Percentiles rank a stretch among this genome's conserved stretches.
Conservation (phyloP, 2,797 vertebrate species). For the Sebastiscus tertius region DNA sequence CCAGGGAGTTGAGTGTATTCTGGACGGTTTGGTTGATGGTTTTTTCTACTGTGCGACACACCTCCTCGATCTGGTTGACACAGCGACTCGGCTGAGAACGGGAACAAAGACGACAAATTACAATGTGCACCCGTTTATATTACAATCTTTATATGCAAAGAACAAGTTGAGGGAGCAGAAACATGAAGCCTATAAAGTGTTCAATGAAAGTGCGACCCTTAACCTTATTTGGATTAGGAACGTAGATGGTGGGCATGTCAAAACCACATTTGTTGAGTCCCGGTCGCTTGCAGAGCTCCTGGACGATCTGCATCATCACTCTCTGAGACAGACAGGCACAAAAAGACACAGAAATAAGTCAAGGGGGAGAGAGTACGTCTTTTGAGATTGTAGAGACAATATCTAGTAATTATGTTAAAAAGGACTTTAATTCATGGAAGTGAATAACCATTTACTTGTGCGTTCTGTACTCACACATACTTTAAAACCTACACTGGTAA, state of each 20-base stretch:
- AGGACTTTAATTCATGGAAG: not conserved
- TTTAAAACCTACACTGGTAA: not conserved
- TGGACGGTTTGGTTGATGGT: constrained; percentile 90
- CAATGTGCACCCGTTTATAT: not conserved
- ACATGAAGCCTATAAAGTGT: not conserved
- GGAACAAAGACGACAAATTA: not conserved
- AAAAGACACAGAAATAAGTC: not conserved
- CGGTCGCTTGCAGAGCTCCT: constrained; percentile 89
- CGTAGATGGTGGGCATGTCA: constrained; percentile 90
- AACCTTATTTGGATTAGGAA: constrained; percentile 89
- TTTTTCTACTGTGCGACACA: constrained; percentile 86
- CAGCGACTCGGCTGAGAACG: constrained; percentile 84
- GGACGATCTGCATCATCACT: constrained; percentile 92
- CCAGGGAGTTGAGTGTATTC: constrained; percentile 87
- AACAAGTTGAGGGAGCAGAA: not conserved
- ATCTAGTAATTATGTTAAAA: not conserved
- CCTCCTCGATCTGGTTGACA: constrained; percentile 88
- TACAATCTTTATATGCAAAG: not conserved
- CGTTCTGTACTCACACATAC: not conserved
- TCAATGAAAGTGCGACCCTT: not conserved
- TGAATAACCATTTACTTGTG: not conserved
- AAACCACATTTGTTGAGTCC: constrained; percentile 92
- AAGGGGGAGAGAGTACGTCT: not conserved
- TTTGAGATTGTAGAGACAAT: not conserved
- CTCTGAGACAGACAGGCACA: constrained; percentile 71